Conservation (phyloP, 92 coral and sea anemone genomes). For the Nematostella vectensis region DNA sequence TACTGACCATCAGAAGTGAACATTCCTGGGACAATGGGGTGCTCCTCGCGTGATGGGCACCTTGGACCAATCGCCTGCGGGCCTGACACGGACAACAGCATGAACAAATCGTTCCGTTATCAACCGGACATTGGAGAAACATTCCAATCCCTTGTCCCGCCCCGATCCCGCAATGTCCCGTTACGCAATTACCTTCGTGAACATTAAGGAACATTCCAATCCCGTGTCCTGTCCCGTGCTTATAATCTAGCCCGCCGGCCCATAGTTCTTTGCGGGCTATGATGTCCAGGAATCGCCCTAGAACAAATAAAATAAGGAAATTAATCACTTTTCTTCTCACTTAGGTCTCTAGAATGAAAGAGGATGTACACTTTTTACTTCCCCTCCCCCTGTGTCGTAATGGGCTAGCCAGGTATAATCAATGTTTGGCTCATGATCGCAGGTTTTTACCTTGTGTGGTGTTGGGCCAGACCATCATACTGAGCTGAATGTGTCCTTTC, state of each 20-base stretch:
- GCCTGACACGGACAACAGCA: slow-evolving; percentile 29
- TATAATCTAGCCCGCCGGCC: slow-evolving; percentile 68
- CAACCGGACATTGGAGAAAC: slow-evolving; percentile 63
- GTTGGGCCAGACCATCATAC: slow-evolving; percentile 65
- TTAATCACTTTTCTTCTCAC: no score
- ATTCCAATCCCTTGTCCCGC: slow-evolving; percentile 81
- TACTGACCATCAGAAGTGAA: slow-evolving; percentile 77
- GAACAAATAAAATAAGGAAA: background rate
- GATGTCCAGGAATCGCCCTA: slow-evolving; percentile 74
- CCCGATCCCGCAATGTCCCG: slow-evolving; percentile 68
- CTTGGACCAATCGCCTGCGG: slow-evolving; percentile 66
- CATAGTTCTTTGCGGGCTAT: slow-evolving; percentile 69
- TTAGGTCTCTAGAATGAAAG: no score
- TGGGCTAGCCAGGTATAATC: no score
- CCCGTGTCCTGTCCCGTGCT: slow-evolving; percentile 83
- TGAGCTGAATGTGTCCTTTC: slow-evolving; percentile 77
- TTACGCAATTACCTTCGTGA: no score
- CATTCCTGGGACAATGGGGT: slow-evolving; percentile 82
- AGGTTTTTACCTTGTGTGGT: slow-evolving; percentile 81
- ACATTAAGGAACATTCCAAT: slow-evolving; percentile 65
- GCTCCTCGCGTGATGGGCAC: slow-evolving; percentile 53
- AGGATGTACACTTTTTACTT: no score
- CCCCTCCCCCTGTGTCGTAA: no score
- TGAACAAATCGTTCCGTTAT: no score
- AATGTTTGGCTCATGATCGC: no score